Evolutionary conservation across 2,113 vertebrate genomes (phyloP).

Genomic region (Silurus glanis): DNA sequence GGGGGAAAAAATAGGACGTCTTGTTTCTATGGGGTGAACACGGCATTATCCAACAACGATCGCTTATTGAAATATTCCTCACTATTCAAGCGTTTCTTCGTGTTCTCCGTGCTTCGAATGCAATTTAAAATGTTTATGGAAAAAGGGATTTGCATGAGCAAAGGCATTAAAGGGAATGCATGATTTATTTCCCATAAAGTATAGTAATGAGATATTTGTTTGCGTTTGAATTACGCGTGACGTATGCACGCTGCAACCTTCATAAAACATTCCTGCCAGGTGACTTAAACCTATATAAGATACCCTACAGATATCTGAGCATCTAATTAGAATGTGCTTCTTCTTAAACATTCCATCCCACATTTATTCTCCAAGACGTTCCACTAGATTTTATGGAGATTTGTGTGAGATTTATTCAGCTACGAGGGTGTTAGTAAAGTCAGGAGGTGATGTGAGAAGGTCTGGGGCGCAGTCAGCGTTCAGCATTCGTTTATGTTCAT

Average conservation of each 20-base stretch:
- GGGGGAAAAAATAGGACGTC: conserved; percentile 71
- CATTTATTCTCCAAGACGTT: too few relatives aligned
- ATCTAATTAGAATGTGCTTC: too few relatives aligned
- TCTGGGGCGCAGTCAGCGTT: too few relatives aligned
- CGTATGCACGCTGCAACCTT: not conserved
- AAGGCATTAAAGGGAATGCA: not conserved
- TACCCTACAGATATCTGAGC: too few relatives aligned
- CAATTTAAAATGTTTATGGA: not conserved
- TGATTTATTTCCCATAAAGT: not conserved
- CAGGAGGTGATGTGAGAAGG: too few relatives aligned
- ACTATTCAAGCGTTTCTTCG: not conserved
- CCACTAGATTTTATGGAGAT: too few relatives aligned
- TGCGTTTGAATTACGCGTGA: not conserved
- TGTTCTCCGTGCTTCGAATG: not conserved
- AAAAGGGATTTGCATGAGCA: not conserved
- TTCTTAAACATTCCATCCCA: too few relatives aligned
- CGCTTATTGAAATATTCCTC: conserved; percentile 29
- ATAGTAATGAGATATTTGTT: not conserved
- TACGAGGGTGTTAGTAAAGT: too few relatives aligned
- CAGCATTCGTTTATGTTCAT: too few relatives aligned
- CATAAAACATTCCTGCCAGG: not conserved
- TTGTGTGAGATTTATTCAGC: too few relatives aligned
- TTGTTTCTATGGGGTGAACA: conserved; percentile 9
- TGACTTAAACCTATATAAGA: not conserved
- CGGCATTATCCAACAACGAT: conserved; percentile 15